Percentiles rank a stretch among this genome's conserved stretches.
phyloP scores from a whole-genome alignment of 2,797 vertebrate genomes.

The Spea hammondii region DNA sequence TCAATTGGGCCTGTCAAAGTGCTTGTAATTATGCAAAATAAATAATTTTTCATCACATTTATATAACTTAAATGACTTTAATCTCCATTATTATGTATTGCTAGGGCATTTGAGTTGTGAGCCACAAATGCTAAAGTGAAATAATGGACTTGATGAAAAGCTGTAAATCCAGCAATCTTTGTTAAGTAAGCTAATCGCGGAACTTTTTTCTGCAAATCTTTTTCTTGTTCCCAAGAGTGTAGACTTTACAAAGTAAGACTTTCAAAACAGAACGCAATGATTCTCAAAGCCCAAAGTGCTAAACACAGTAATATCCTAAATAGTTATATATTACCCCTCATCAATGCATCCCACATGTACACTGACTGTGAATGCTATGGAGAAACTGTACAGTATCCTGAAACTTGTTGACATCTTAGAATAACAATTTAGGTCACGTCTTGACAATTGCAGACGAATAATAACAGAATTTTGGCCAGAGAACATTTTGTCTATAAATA shows the following conservation, averaged over 20 bases:
- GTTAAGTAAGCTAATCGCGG: slow-evolving; percentile 43
- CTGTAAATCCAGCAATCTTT: slow-evolving; percentile 31
- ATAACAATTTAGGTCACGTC: slow-evolving; percentile 44
- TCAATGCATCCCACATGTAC: slow-evolving; percentile 6
- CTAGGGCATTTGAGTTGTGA: not conserved
- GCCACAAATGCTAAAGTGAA: not conserved
- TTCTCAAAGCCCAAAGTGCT: slow-evolving; percentile 23
- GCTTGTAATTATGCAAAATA: slow-evolving; percentile 23
- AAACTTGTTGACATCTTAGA: slow-evolving; percentile 25
- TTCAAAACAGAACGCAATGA: slow-evolving; percentile 37
- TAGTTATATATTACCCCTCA: slow-evolving; percentile 12
- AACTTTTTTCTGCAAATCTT: slow-evolving; percentile 21
- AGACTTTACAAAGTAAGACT: slow-evolving; percentile 43
- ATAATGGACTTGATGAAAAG: slow-evolving; percentile 39
- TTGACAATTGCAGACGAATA: slow-evolving; percentile 35
- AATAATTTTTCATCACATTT: slow-evolving; percentile 18
- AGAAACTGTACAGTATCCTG: slow-evolving; percentile 9
- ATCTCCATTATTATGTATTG: slow-evolving; percentile 4
- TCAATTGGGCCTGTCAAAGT: slow-evolving; percentile 5
- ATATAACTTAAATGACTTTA: not conserved
- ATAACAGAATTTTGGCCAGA: slow-evolving; percentile 24
- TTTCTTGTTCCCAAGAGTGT: slow-evolving; percentile 29
- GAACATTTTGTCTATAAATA: slow-evolving; percentile 46
- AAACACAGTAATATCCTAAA: slow-evolving; percentile 32
- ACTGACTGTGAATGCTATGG: slow-evolving; percentile 9